A percentile compares a stretch with the other conserved stretches of the same genome.
Conservation (phyloP, 2,113 vertebrate species). For the Pelobates fuscus region DNA sequence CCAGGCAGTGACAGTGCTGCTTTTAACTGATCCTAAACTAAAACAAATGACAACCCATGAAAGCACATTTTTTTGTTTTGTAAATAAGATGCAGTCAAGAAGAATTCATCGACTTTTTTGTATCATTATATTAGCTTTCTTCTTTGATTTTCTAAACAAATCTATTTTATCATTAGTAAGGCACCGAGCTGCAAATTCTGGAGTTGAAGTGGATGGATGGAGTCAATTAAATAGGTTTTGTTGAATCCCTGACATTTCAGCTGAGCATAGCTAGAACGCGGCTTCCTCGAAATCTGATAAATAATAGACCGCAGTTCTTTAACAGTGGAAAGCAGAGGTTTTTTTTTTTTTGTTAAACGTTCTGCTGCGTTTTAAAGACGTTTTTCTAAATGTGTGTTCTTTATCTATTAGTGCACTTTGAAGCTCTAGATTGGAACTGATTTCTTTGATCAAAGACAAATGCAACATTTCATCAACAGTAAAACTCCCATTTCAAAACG, state of each 20-base stretch:
- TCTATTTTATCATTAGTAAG: slow-evolving; percentile 41
- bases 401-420: slow-evolving; percentile 37
- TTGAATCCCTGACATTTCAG: slow-evolving; percentile 42
- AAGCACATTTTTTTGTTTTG: not conserved
- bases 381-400: slow-evolving; percentile 22
- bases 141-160: slow-evolving; percentile 39
- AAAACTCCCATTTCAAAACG: slow-evolving; percentile 1
- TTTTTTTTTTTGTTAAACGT: slow-evolving; percentile 9
- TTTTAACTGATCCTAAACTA: no score
- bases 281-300: slow-evolving; percentile 36
- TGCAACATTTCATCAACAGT: slow-evolving; percentile 18
- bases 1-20: no score
- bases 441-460: slow-evolving; percentile 45
- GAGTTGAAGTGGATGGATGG: slow-evolving; percentile 23
- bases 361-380: slow-evolving; percentile 17
- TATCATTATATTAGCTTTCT: slow-evolving; percentile 34
- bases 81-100: slow-evolving; percentile 5
- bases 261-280: slow-evolving; percentile 7
- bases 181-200: not conserved
- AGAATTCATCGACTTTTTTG: slow-evolving; percentile 31
- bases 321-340: slow-evolving; percentile 7
- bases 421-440: slow-evolving; percentile 39
- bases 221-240: slow-evolving; percentile 42
- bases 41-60: no score
- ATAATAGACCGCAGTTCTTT: slow-evolving; percentile 19